Percentiles rank a stretch among this genome's conserved stretches.
Evolutionary conservation across 1,140 invertebrate genomes (phyloP).

Genomic region (Saxidomus purpurata): DNA sequence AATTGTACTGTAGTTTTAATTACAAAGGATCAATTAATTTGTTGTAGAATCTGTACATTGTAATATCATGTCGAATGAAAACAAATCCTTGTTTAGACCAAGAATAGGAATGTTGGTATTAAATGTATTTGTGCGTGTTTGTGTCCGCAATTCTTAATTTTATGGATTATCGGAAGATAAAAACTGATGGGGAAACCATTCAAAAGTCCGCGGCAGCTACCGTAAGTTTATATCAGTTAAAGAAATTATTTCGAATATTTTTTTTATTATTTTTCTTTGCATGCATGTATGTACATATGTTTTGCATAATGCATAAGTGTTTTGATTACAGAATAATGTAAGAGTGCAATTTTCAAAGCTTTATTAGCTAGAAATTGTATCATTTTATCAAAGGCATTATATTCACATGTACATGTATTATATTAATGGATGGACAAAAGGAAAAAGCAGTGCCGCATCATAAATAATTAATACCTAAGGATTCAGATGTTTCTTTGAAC

Average conservation of each 20-base stretch:
- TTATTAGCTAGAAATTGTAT: no score
- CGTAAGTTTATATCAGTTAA: slow-evolving; percentile 35
- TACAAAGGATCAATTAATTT: background rate
- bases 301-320: no score
- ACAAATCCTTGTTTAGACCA: background rate
- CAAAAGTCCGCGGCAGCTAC: slow-evolving; percentile 25
- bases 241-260: no score
- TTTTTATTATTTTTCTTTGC: no score
- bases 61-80: background rate
- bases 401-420: background rate
- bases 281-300: no score
- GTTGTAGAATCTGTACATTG: background rate
- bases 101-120: background rate
- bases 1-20: slow-evolving; percentile 19
- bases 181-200: slow-evolving; percentile 22
- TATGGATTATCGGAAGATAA: slow-evolving; percentile 3
- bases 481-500: background rate
- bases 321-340: no score
- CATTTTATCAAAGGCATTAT: no score
- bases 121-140: background rate
- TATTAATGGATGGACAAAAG: background rate
- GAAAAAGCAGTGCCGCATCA: background rate
- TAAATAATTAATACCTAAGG: slow-evolving; percentile 15
- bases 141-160: background rate
- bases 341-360: no score